Conservation (phyloP, 1,140 invertebrate genomes). For the Radopholus similis region DNA sequence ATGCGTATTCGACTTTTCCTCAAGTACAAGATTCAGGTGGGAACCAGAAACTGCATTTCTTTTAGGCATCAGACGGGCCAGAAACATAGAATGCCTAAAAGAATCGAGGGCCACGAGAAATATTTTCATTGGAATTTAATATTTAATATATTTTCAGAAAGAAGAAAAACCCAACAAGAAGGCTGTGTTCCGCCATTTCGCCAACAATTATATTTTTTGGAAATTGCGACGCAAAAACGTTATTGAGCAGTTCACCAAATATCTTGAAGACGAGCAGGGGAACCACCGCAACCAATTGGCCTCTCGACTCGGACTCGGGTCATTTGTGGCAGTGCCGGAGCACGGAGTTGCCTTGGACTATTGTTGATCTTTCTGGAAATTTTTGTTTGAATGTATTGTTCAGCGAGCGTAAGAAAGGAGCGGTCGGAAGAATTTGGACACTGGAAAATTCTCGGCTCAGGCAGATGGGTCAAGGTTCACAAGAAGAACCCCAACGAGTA, state of each 20-base stretch:
- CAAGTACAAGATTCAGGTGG: conserved; percentile 39
- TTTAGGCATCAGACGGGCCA: too few species aligned
- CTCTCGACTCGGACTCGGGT: conserved; percentile 20
- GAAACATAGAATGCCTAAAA: too few species aligned
- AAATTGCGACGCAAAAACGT: conserved; percentile 20
- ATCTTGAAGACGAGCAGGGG: conserved; percentile 13
- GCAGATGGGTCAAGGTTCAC: conserved; percentile 21
- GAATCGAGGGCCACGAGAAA: too few species aligned
- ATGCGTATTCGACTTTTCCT: conserved; percentile 29
- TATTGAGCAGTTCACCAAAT: conserved; percentile 9
- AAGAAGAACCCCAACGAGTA: conserved; percentile 43
- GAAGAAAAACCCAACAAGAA: background rate
- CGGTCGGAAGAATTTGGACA: conserved; percentile 33
- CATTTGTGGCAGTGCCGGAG: conserved; percentile 21
- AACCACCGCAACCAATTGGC: background rate
- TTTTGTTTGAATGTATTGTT: conserved; percentile 7
- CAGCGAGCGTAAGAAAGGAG: conserved; percentile 16
- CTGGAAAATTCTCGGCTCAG: conserved; percentile 20
- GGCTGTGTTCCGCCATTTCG: conserved; percentile 12
- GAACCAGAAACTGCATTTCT: background rate
- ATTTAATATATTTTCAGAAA: conserved; percentile 7
- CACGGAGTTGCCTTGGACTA: conserved; percentile 9
- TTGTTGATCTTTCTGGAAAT: conserved; percentile 20
- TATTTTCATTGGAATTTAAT: too few species aligned
- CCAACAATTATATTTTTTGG: conserved; percentile 22